Evolutionary conservation across 2,797 vertebrate genomes (phyloP).

Genomic region (Peromyscus attwateri): DNA sequence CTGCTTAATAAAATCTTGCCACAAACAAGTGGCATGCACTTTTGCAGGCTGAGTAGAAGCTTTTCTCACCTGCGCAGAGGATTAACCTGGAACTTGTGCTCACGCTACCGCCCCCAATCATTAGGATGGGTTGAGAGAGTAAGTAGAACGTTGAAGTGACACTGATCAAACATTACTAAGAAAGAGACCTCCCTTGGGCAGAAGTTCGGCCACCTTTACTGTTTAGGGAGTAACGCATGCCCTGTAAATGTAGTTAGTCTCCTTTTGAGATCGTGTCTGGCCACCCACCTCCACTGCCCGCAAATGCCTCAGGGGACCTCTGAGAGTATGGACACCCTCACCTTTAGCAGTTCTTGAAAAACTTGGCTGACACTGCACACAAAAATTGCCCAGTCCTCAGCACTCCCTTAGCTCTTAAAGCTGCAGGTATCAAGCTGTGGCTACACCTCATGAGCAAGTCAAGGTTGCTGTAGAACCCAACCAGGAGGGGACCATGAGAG

Average conservation of each 20-base stretch:
- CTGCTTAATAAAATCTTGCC: not conserved
- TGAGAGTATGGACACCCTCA: not conserved
- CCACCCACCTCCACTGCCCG: not conserved
- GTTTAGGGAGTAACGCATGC: not conserved
- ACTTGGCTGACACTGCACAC: no score
- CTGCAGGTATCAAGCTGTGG: not conserved
- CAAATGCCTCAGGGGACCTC: not conserved
- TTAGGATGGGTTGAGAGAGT: no score
- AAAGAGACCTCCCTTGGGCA: not conserved
- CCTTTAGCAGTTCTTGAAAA: not conserved
- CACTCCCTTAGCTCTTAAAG: not conserved
- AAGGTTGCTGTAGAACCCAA: not conserved
- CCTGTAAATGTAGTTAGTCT: not conserved
- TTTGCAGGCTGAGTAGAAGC: no score
- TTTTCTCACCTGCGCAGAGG: no score
- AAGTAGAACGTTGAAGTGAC: no score
- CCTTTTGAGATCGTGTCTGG: not conserved
- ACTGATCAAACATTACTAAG: no score
- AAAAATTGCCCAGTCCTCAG: not conserved
- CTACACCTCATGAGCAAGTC: not conserved
- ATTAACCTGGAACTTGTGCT: no score
- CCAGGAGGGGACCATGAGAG: not conserved
- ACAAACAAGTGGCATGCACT: not conserved
- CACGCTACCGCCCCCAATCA: no score
- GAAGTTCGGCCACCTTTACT: not conserved